Base-by-base conservation (phyloP, 1,140 invertebrate species). In the Chrysoperla carnea region DNA sequence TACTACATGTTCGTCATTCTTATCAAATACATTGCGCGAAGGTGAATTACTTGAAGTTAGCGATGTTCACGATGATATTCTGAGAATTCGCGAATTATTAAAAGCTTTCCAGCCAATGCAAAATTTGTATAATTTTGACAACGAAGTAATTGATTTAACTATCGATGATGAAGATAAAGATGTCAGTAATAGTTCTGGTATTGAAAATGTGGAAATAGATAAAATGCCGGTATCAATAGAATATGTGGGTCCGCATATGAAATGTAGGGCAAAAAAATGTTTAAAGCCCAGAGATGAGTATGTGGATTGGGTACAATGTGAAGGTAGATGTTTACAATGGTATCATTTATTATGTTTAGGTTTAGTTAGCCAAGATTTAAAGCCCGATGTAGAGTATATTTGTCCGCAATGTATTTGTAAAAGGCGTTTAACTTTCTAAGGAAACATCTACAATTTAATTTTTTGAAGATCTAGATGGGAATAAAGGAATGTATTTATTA, bases 301-400 rank as follows among this genome's bases (percentile, higher is more conserved):
- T 61, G 86, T 95, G 8, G 85, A 93, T 58, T 97, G 93, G 92
- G 88, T 96, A 40, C 89, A 95, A 56, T 97, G 92, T 65, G 92
- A 97, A 58, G 82, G 82, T 14, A 83, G 81, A 9, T 96, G 92
- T 66, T 84, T 94, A 53, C 75, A 81, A 49, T 96, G 92, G 92
- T 95, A 92, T 63, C 93, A 97, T 62, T 83, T 94, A 72, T 74
- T 85, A 46, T 97, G 93, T 63, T 84, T 95, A 28, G 90, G 90
- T 1, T 69, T 95, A 5, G 79, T 75, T 42, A 77, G 81, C 29
- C 76, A 75, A 42, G 82, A 93, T 50, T 73, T 95, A 1, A 77
- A 81, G 8, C 85, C 89, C 45, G 81, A 93, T 49, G 85, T 91
- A 55, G 89, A 92, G 58, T 95, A 90, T 58, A 79, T 90, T 43